These are phyloP conservation scores for Piprites chloris DNA, from an alignment of 2,113 vertebrate species.

Conservation along the genomic window DNA sequence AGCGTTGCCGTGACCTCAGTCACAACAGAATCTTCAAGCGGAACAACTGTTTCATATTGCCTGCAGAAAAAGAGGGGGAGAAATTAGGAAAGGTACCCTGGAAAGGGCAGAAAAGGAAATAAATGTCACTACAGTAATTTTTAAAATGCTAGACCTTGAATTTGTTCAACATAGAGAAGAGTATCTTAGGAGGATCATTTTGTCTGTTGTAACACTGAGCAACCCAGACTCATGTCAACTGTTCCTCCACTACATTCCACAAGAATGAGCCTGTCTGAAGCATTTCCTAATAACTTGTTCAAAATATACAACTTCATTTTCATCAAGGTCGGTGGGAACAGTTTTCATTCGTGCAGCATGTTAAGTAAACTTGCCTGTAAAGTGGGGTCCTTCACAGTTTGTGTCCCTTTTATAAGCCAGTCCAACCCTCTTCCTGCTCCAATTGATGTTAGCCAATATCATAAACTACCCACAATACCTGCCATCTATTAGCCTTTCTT, in stretches of 20 bases:
- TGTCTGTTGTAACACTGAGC: neutral
- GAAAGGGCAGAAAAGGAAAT: neutral
- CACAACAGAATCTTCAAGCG: constrained; percentile 90
- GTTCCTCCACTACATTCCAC: neutral
- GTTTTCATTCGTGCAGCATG: neutral
- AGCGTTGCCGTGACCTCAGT: constrained; percentile 93
- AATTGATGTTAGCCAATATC: neutral
- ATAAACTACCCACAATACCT: neutral
- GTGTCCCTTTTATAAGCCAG: neutral
- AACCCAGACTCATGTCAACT: neutral
- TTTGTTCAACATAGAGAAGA: neutral
- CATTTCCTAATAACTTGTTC: neutral
- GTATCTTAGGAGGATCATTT: neutral
- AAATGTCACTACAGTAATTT: neutral
- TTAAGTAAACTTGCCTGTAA: neutral
- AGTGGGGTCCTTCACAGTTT: neutral
- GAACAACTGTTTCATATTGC: constrained; percentile 90
- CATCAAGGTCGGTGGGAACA: neutral
- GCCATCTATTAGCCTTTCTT: neutral
- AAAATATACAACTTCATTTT: neutral
- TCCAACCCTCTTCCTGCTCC: neutral
- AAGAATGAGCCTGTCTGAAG: neutral
- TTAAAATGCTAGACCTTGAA: neutral
- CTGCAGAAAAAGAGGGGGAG: constrained; percentile 59
- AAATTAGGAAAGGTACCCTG: neutral